Evolutionary conservation across 1,140 invertebrate genomes (phyloP), one percentile per base, ranked within the genome.

Genomic region (Cataglyphis hispanica): DNA sequence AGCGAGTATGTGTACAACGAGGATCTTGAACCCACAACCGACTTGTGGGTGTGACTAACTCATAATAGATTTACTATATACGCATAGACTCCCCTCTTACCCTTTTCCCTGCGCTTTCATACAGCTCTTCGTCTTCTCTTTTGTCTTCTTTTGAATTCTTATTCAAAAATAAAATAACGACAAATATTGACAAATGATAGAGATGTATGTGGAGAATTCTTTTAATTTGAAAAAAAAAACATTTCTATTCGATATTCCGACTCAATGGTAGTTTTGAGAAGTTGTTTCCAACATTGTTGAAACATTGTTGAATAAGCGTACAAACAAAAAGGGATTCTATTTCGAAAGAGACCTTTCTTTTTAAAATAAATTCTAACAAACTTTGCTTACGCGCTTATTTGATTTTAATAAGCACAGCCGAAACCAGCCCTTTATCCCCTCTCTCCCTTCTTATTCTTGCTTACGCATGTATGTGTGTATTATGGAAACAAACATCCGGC

Each of bases 31-130:
- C 94, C 93, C 94, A 94, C 92, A 92, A 94, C 91, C 91, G 86
- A 90, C 87, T 92, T 89, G 91, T 93, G 93, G 90, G 93, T 94
- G 94, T 94, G 94, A 94, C 94, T 95, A 93, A 95, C 93, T 94
- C 93, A 94, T 94, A 94, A 92, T 94, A 94, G 92, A 93, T 93
- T 94, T 94, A 94, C 93, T 94, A 94, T 94, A 94, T 94, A 94
- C 91, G 91, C 92, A 92, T 87, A 90, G 85, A 60, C 56, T 66
- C 78, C 16, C 58, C 6, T 22, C 19, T 13, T 22, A n/a, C 2
- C 27, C 19, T 11, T 31, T 31, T 13, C 2, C 10, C 27, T 7
- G 25, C 5, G 8, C 43, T 11, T n/a, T 25, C 22, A 40, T 34
- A 8, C 19, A 19, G n/a, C 60, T 22, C 37, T 11, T 22, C 25